Percentiles rank a stretch among this genome's conserved stretches.
Conservation (phyloP, 2,797 vertebrate species). For the Lepilemur ruficaudatus region DNA sequence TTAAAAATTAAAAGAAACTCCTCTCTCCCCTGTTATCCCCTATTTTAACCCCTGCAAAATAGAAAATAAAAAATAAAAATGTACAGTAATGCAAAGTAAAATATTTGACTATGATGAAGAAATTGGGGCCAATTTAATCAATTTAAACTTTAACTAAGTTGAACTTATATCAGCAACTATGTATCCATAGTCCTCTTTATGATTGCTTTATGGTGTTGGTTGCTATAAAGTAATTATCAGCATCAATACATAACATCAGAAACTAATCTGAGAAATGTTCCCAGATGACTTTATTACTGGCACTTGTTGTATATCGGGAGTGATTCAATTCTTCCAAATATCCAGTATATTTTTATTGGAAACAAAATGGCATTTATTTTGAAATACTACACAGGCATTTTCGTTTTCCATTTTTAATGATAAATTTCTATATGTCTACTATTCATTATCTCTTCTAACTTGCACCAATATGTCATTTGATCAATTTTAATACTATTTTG, state of each 20-base stretch:
- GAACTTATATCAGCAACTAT: conserved; percentile 56
- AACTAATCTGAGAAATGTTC: conserved; percentile 76
- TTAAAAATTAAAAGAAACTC: not conserved
- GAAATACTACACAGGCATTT: conserved; percentile 69
- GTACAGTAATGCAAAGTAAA: not conserved
- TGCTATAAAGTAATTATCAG: conserved; percentile 45
- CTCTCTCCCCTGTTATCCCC: not conserved
- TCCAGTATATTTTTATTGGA: conserved; percentile 73
- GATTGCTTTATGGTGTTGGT: conserved; percentile 36
- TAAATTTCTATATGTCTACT: conserved; percentile 73
- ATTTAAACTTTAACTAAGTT: not conserved
- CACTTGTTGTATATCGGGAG: conserved; percentile 60
- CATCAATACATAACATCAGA: conserved; percentile 67
- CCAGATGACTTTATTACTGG: conserved; percentile 60
- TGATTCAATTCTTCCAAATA: conserved; percentile 64
- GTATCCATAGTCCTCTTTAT: conserved; percentile 49
- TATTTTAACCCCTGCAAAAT: not conserved
- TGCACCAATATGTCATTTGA: not conserved
- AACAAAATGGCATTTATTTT: conserved; percentile 66
- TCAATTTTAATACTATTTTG: not conserved
- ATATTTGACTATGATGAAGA: conserved; percentile 66
- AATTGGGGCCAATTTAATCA: not conserved
- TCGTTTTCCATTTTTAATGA: conserved; percentile 72
- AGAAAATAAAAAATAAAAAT: conserved; percentile 7
- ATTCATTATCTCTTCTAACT: conserved; percentile 74